Base-by-base conservation (phyloP, 2,888 invertebrate genomes). In the Melanotus villosus region DNA sequence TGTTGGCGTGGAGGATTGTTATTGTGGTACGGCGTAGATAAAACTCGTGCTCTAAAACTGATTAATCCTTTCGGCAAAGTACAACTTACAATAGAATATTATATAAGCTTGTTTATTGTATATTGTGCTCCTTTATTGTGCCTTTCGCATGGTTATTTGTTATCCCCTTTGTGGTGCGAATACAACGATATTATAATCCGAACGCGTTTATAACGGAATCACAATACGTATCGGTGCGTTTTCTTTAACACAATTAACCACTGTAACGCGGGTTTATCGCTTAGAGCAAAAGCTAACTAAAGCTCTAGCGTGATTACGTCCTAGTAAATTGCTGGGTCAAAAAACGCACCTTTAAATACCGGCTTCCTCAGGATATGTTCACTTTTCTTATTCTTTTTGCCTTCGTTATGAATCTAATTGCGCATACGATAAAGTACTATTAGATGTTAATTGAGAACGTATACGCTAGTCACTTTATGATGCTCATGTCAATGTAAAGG, bases 31-130 rank as follows among this genome's bases (percentile, higher is more conserved):
- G 43, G 5, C 26, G 30, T 60, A 54, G 58, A 70, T 64, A 59
- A 64, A 70, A 62, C 47, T 32, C 52, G 63, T 64, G 64, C 57
- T 64, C 47, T 64, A 68, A 65, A 68, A 65, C 65, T 65, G 59
- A 69, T 69, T 69, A 69, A 60, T 69, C 59, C 60, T 60, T 65
- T 60, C 36, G 69, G 65, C 65, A 65, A 69, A 60, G 45, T 34
- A 60, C 65, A 19, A 47, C 38, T 69, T 32, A 65, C 58, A 59
- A 52, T 56, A 47, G n/a, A 54, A 5, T 34, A 32, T 32, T 32
- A 6, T n/a, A n/a, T 7, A 26, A 26, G 4, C 26, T 26, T 3
- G 7, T 26, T 26, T 7, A 41, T 1, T 12, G 41, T 9, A 16
- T 9, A 7, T 18, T 41, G 41, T 18, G 16, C 14, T 16, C 41